Base-by-base conservation (phyloP, 2,113 vertebrate species). In the Oreochromis niloticus region DNA sequence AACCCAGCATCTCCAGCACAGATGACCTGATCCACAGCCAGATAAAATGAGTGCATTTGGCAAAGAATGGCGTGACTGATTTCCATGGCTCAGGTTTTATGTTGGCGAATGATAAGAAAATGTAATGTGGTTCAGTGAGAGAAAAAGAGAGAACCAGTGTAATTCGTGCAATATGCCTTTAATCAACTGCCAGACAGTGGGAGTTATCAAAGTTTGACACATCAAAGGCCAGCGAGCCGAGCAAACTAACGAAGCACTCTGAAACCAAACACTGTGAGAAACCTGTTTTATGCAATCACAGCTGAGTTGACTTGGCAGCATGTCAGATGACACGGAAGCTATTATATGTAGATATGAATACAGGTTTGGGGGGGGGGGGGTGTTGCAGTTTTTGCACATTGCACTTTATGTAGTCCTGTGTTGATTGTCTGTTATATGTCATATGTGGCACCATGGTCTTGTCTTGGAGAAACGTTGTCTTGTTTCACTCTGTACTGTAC, bases 301-400 rank as follows among this genome's bases (percentile, higher is more conserved):
- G 30, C 6, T 1, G 54, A 24, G 12, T 55, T 9, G 27, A 61
- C 12, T 8, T 59, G 12, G 13, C 56, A 59, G 24, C 12, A 14
- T 30, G 56, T 59, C 56, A 24, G 27, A 17, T 32, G 24, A 32
- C 57, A 61, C 32, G 27, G 57, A 32, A 9, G 57, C 14, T 61
- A 34, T 16, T 61, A 2, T 17, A 32, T 8, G 7, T 6, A 34
- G 59, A 68, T 41, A 41, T 68, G 2, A 68, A 14, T 39, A 22
- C 19, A 68, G 36, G 19, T 32, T 30, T 59, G 56, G 55, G 54
- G 30, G 0, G 0, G 5, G 22, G 22, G 22, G 22, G 22, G 22
- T 59, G 56, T 30, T 30, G 56, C 56, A 59, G 16, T 30, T 9
- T 59, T 59, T 59, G 24, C 56, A 57, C 56, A 57, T 57, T 57